Conservation (phyloP, 35 echinoderm and acorn worm species). For the Chiridota heheva region DNA sequence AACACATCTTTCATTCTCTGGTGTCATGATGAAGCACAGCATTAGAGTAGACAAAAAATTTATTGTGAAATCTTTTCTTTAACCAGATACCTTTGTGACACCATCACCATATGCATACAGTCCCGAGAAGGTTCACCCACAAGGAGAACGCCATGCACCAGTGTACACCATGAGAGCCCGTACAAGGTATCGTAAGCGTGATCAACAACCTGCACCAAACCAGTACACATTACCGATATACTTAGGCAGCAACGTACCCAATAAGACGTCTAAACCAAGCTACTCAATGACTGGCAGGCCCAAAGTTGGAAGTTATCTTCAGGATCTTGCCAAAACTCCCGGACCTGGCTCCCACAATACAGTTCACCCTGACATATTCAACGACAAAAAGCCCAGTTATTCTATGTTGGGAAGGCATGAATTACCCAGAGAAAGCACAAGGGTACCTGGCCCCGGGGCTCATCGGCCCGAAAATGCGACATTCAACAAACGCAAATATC, state of each 20-base stretch:
- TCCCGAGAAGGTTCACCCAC: constrained; percentile 93
- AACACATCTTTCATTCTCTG: no score
- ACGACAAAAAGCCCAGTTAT: constrained; percentile 80
- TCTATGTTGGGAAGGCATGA: constrained; percentile 88
- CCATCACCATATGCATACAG: constrained; percentile 94
- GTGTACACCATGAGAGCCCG: constrained; percentile 82
- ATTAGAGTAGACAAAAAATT: no score
- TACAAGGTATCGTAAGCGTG: constrained; percentile 86
- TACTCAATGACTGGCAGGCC: constrained; percentile 86
- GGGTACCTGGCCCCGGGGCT: constrained; percentile 86
- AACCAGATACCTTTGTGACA: constrained; percentile 84
- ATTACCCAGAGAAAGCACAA: constrained; percentile 59
- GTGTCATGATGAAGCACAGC: no score
- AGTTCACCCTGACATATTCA: constrained; percentile 61
- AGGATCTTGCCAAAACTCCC: constrained; percentile 88
- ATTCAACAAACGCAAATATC: constrained; percentile 77
- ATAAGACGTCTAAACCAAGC: constrained; percentile 81
- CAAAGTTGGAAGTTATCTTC: constrained; percentile 89
- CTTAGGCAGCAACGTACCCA: constrained; percentile 73
- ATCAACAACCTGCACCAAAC: constrained; percentile 89
- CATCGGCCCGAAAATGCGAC: constrained; percentile 91
- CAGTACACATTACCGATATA: constrained; percentile 70
- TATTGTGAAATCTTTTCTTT: no score
- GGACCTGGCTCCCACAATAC: constrained; percentile 86
- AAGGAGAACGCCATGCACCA: constrained; percentile 90